Evolutionary conservation across 2,113 vertebrate species (phyloP), one percentile per base, ranked within the genome.

Genomic region (Syrrhaptes paradoxus): DNA sequence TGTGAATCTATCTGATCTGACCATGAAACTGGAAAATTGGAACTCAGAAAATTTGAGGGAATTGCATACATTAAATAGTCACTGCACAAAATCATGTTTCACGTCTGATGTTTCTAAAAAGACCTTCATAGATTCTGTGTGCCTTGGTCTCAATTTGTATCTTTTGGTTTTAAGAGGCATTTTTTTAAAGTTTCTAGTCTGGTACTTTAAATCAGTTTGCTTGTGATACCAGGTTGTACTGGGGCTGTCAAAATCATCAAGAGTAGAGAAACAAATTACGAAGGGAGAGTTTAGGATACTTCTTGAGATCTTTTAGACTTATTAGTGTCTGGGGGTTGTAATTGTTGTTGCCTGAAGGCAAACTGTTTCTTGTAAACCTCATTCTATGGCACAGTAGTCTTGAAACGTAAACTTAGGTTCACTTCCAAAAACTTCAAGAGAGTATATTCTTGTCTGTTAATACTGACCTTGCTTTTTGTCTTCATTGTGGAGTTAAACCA

Each of bases 141-240:
- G 95, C 93, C 89, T 94, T 95, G 70, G 82, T 85, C 49, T 92
- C 29, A 49, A 82, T 20, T 76, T 70, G 81, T 85, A 96, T 91
- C 81, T 94, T 13, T 41, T 41, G 41, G 41, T 41, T 41, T 41
- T 41, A 41, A 41, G 18, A 65, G 36, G 46, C n/a, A 36, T 12
- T 22, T 32, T 57, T 72, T 66, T n/a, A 3, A 67, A 57, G 32
- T 36, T 79, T 90, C 59, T 84, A 12, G 38, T 73, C 38, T 77
- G 77, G 26, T 81, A 21, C 18, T 72, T 90, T 17, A 28, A 68
- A 45, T 71, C 36, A 17, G 22, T 82, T 93, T 80, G 51, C 10
- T 49, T 65, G 29, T 63, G 25, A 8, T 49, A 48, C 1, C 21
- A 79, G 34, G 26, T 66, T 58, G 25, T 75, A 16, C 24, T 76